These are phyloP conservation scores for Galagoides demidoff DNA, from an alignment of 2,797 vertebrate species.

Conservation along the genomic window DNA sequence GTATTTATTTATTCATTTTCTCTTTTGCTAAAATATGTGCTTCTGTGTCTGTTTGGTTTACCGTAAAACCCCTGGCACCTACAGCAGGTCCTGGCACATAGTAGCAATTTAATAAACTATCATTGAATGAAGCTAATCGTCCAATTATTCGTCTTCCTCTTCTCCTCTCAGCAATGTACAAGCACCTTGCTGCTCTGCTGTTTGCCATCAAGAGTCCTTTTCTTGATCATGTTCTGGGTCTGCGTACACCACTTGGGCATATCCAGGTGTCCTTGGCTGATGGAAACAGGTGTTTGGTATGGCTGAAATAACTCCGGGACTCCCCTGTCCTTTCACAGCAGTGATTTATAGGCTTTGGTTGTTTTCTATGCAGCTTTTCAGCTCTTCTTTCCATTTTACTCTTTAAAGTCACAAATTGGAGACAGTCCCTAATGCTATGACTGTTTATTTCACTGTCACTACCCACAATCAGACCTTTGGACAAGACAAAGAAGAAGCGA, in stretches of 20 bases:
- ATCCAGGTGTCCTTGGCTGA: slow-evolving; percentile 68
- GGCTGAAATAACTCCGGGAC: slow-evolving; percentile 72
- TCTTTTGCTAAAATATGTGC: slow-evolving; percentile 27
- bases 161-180: background rate
- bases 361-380: background rate
- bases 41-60: background rate
- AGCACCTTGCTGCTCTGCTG: background rate
- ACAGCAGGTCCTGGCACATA: background rate
- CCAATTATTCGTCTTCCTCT: background rate
- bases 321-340: slow-evolving; percentile 56
- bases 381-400: background rate
- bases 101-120: background rate
- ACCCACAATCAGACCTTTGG: background rate
- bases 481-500: background rate
- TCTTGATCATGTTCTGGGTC: slow-evolving; percentile 62
- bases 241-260: slow-evolving; percentile 57
- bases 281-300: slow-evolving; percentile 71
- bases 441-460: background rate
- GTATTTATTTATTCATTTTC: background rate
- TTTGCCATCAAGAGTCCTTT: slow-evolving; percentile 23
- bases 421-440: background rate
- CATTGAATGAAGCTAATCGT: background rate
- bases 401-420: slow-evolving; percentile 12
- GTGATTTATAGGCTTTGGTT: slow-evolving; percentile 56
- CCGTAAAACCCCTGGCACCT: background rate